Conservation (phyloP, 1,140 invertebrate species). For the Lethocerus indicus region DNA sequence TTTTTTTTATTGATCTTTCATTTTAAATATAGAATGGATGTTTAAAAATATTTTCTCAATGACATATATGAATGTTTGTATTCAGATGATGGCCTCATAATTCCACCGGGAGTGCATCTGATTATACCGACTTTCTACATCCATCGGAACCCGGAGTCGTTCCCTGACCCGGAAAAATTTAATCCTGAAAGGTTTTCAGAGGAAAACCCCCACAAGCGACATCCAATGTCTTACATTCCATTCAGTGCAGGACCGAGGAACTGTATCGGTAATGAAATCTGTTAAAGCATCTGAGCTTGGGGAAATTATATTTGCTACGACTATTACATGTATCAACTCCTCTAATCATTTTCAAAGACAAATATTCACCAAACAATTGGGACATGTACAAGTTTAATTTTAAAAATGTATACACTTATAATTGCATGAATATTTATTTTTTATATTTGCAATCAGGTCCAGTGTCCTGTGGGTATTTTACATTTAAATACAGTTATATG, state of each 20-base stretch:
- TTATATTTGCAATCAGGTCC: neutral
- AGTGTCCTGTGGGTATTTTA: neutral
- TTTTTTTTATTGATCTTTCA: too few relatives aligned
- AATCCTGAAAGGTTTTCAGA: conserved; percentile 47
- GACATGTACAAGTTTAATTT: too few relatives aligned
- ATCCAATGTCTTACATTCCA: conserved; percentile 35
- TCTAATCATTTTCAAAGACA: neutral
- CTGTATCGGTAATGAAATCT: conserved; percentile 34
- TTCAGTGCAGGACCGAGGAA: conserved; percentile 44
- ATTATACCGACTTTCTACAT: too few relatives aligned
- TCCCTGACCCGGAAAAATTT: conserved; percentile 37
- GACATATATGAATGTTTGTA: too few relatives aligned
- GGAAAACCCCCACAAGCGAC: conserved; percentile 30
- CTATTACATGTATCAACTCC: neutral
- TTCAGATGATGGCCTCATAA: too few relatives aligned
- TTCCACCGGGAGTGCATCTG: too few relatives aligned
- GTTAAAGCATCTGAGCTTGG: neutral
- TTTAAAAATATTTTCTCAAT: too few relatives aligned
- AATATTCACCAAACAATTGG: too few relatives aligned
- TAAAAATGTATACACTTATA: too few relatives aligned
- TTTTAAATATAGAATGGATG: too few relatives aligned
- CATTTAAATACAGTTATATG: neutral
- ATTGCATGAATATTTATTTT: neutral
- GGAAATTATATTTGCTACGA: neutral
- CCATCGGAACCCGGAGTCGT: conserved; percentile 33